phyloP scores from a whole-genome alignment of 2,888 invertebrate genomes.

The Eumacrocentrus americanus region DNA sequence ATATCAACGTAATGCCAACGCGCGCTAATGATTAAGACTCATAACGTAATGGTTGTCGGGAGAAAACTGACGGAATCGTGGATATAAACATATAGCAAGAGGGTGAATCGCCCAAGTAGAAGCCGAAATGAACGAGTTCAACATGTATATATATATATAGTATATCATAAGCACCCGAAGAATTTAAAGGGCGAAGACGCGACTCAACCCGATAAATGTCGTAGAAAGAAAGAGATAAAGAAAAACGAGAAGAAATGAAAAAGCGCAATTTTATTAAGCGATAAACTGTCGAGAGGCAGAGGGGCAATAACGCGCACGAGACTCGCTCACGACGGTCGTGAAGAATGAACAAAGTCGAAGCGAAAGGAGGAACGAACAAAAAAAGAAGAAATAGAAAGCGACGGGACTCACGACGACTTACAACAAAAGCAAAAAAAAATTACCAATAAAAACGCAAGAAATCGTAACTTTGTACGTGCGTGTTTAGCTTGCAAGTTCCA shows the following conservation, averaged over 20 bases:
- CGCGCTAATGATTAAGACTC: conserved; percentile 18
- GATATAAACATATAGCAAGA: conserved; percentile 3
- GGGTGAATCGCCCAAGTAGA: conserved; percentile 9
- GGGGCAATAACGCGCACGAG: conserved; percentile 26
- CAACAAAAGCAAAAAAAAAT: conserved; percentile 16
- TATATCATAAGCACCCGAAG: conserved; percentile 7
- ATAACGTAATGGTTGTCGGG: conserved; percentile 8
- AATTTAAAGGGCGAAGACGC: conserved; percentile 19
- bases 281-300: conserved; percentile 21
- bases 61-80: not conserved
- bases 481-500: conserved; percentile 20
- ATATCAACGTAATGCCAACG: conserved; percentile 1
- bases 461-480: conserved; percentile 30
- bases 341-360: conserved; percentile 22
- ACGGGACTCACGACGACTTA: no score
- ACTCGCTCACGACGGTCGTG: conserved; percentile 21
- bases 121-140: conserved; percentile 19
- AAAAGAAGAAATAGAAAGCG: conserved; percentile 13
- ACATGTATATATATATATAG: not conserved
- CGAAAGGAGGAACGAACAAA: conserved; percentile 13
- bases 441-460: conserved; percentile 16
- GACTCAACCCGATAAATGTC: conserved; percentile 30
- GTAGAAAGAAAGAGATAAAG: conserved; percentile 1
- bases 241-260: conserved; percentile 25
- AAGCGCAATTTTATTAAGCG: conserved; percentile 33